A percentile compares a stretch with the other conserved stretches of the same genome.
phyloP scores from a whole-genome alignment of 2,113 vertebrate species.

The Panurus biarmicus region DNA sequence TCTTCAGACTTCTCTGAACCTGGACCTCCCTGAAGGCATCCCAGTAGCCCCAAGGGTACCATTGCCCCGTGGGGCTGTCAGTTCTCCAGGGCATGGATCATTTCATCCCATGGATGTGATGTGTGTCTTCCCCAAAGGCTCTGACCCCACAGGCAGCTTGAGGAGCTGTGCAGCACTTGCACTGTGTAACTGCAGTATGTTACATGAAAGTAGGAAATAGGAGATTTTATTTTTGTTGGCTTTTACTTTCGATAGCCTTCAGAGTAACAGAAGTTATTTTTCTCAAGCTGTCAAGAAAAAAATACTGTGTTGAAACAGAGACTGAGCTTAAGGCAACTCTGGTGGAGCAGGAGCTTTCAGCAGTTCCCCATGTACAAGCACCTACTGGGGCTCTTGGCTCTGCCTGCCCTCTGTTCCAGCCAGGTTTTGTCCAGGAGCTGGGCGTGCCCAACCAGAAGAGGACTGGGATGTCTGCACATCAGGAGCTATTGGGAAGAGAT shows the following conservation, averaged over 20 bases:
- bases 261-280: neutral
- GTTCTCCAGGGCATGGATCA: neutral
- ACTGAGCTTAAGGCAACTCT: neutral
- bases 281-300: neutral
- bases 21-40: neutral
- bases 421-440: neutral
- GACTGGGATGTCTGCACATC: neutral
- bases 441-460: neutral
- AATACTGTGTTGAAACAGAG: neutral
- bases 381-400: neutral
- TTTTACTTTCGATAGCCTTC: neutral
- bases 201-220: neutral
- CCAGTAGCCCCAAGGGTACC: neutral
- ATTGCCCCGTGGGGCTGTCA: rapidly evolving
- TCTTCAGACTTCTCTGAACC: neutral
- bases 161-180: neutral
- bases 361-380: neutral
- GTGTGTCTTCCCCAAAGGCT: neutral
- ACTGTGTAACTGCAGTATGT: rapidly evolving
- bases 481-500: neutral
- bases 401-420: neutral
- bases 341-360: neutral
- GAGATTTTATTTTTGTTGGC: neutral
- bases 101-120: neutral
- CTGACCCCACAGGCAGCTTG: rapidly evolving